These are phyloP conservation scores for Bradysia coprophila DNA, from an alignment of 1,140 invertebrate genomes.

Conservation along the genomic window DNA sequence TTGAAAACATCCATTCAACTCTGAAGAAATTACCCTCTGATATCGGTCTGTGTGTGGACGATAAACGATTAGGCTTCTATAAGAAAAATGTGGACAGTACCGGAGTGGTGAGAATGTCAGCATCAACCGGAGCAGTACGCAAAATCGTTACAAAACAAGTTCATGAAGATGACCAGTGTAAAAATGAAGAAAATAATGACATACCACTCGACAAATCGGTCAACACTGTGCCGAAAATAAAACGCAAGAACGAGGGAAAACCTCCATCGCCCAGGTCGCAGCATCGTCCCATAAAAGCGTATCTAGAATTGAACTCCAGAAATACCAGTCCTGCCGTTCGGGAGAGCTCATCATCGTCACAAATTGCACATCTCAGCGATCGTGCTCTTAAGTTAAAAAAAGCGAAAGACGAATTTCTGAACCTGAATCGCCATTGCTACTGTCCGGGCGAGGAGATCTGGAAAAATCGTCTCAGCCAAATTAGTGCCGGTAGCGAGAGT, in stretches of 20 bases:
- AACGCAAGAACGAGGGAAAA: slow-evolving; percentile 12
- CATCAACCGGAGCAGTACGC: not conserved
- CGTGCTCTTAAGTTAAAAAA: slow-evolving; percentile 33
- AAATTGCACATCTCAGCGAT: slow-evolving; percentile 12
- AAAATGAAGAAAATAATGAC: not conserved
- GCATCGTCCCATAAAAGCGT: not conserved
- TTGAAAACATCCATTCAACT: not conserved
- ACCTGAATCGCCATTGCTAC: slow-evolving; percentile 1
- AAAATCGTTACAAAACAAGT: not conserved
- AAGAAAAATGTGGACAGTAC: not conserved
- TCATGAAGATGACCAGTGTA: not conserved
- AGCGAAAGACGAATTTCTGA: slow-evolving; percentile 42
- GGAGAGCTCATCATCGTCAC: not conserved
- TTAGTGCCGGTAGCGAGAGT: slow-evolving; percentile 33
- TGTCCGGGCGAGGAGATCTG: slow-evolving; percentile 9
- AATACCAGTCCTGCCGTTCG: too few species aligned
- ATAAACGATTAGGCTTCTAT: not conserved
- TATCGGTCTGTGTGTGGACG: not conserved
- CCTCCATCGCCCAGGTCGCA: slow-evolving; percentile 12
- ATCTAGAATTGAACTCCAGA: not conserved
- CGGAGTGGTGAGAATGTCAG: not conserved
- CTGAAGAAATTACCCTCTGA: not conserved
- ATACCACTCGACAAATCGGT: slow-evolving; percentile 12
- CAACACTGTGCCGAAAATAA: slow-evolving; percentile 15
- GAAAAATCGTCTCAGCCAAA: slow-evolving; percentile 27